Base-by-base conservation (phyloP, 2,797 vertebrate species). In the Numenius phaeopus region DNA sequence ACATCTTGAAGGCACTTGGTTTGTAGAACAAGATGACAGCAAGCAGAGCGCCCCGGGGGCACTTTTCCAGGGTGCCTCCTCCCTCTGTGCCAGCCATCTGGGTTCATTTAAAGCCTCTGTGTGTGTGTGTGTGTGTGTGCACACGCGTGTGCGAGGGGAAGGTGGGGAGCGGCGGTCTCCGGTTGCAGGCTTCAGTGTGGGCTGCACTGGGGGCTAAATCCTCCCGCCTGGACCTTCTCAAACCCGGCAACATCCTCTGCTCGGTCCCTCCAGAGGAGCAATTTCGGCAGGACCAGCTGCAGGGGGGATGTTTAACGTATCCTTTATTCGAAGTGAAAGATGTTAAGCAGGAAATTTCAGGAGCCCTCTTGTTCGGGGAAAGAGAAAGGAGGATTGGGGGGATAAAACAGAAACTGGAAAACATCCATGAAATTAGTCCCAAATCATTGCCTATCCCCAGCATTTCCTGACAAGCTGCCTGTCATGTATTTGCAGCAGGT, bases 321-420 rank as follows among this genome's bases (percentile, higher is more conserved):
- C 97, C 98, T 98, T 99, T 98, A 99, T 99, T 98, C 98, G 98
- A 99, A 99, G 98, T 99, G 99, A 99, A 99, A 99, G 99, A 99
- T 96, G 98, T 98, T 99, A 98, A 99, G 98, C 99, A 99, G 99
- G 99, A 98, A 99, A 98, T 98, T 99, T 98, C 99, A 99, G 99
- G 99, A 99, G 99, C 98, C 97, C 97, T 98, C 98, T 96, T 97
- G 97, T 98, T 98, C 97, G 92, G 96, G 97, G 97, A 97, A 98
- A 96, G 96, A 94, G 96, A 98, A 98, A 97, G 96, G 96, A 98
- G 96, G 97, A 98, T 97, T 76, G 21, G 80, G 92, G 64, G 84
- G 55, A 95, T 96, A 97, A 98, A 97, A 98, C 70, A 94, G 98
- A 98, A 98, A 98, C 97, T 98, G 96, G 97, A 98, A 98, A 98